Evolutionary conservation across 2,113 vertebrate genomes (phyloP), one percentile per base, ranked within the genome.

Genomic region (Neolamprologus fasciatus): DNA sequence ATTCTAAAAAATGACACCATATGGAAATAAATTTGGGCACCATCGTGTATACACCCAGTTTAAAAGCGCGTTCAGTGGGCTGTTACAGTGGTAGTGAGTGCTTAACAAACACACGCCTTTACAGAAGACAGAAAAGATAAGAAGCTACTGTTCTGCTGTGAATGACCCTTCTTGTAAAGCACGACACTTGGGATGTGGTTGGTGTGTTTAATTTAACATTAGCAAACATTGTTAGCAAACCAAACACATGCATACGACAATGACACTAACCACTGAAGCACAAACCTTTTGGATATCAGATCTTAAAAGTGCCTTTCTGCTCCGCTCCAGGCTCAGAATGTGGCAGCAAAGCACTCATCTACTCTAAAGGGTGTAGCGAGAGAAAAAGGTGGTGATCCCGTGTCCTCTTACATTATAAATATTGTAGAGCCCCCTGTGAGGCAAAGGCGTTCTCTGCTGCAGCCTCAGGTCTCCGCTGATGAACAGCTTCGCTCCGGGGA

Each of bases 381-480:
- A 33, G 45, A 78, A 31, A 50, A 31, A 50, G 45, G 23, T 3
- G 40, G 71, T 19, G 71, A 78, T 78, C 7, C 3, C 1, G 21
- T 8, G 55, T 66, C 13, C 17, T 54, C 97, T 97, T 94, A 99
- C 98, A 0, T 99, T 99, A 93, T 99, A 99, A 37, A 96, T 91
- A 50, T 95, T 93, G 83, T 98, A 96, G 2, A 98, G 89, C 40
- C 99, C 98, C 7, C 97, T 40, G 84, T 96, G 97, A 63, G 95
- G 92, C 11, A 99, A 96, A 0, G 97, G 97, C 4, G 96, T 96
- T 90, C 94, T 97, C 96, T 99, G 99, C 84, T 97, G 97, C 76
- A 99, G 86, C 89, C 94, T 97, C 94, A 99, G 96, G 88, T 98
- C 98, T 93, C 98, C 98, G 1, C 97, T 98, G 82, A 98, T 80